Conservation (phyloP, 2,888 invertebrate genomes). For the Petrolisthes manimaculis region DNA sequence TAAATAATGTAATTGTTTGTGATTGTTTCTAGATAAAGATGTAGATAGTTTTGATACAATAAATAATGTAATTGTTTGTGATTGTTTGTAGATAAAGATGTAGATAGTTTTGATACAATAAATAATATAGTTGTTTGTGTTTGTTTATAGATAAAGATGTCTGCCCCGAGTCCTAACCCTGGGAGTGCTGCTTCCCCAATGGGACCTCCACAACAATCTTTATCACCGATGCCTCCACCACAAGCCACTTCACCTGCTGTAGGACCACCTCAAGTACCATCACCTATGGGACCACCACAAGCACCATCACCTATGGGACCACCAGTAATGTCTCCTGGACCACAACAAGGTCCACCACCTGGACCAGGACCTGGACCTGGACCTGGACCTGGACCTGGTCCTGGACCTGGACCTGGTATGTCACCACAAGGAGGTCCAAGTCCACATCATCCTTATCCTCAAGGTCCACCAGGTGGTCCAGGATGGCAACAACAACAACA, state of each 20-base stretch:
- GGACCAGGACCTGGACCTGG: slow-evolving; percentile 55
- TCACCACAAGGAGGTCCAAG: slow-evolving; percentile 58
- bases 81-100: slow-evolving; percentile 46
- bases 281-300: slow-evolving; percentile 67
- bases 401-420: slow-evolving; percentile 47
- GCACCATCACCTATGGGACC: slow-evolving; percentile 73
- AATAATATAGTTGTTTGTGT: background rate
- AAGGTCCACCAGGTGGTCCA: slow-evolving; percentile 60
- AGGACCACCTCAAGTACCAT: slow-evolving; percentile 63
- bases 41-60: slow-evolving; percentile 17
- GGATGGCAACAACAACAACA: slow-evolving; percentile 59
- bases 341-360: slow-evolving; percentile 57
- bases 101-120: background rate
- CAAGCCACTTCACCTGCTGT: slow-evolving; percentile 65
- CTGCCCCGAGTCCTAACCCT: slow-evolving; percentile 66
- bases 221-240: slow-evolving; percentile 66
- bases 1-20: background rate
- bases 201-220: slow-evolving; percentile 65
- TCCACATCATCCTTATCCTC: slow-evolving; percentile 53
- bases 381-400: slow-evolving; percentile 40
- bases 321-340: slow-evolving; percentile 63
- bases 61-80: background rate
- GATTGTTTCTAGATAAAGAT: slow-evolving; percentile 35
- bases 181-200: slow-evolving; percentile 66
- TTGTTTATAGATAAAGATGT: slow-evolving; percentile 50